A percentile compares a stretch with the other conserved stretches of the same genome.
Evolutionary conservation across 2,797 vertebrate species (phyloP).

Genomic region (Paedocypris micromegethes): DNA sequence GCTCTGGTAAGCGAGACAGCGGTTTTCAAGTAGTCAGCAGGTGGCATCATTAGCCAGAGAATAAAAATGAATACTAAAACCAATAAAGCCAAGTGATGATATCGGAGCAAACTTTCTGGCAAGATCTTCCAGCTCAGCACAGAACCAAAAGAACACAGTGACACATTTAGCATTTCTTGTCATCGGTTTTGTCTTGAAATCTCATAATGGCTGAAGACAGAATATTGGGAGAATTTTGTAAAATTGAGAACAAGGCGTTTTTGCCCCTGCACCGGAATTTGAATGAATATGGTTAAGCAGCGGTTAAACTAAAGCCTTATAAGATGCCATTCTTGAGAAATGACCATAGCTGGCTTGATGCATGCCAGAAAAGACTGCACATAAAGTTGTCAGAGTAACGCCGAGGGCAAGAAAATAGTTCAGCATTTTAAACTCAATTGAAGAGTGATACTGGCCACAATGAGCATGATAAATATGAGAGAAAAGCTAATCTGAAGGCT

Average conservation of each 20-base stretch:
- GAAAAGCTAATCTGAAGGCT: conserved; percentile 62
- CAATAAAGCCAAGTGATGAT: conserved; percentile 61
- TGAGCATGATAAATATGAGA: conserved; percentile 65
- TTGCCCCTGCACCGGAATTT: neutral
- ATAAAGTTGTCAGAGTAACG: conserved; percentile 67
- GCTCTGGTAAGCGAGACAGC: conserved; percentile 54
- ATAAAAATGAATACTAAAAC: conserved; percentile 73
- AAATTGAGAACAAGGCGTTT: neutral
- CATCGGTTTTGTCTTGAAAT: conserved; percentile 47
- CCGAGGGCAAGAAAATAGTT: conserved; percentile 61
- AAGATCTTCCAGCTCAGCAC: conserved; percentile 49
- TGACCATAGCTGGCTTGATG: neutral
- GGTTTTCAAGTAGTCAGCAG: conserved; percentile 78
- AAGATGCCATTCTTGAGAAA: conserved; percentile 2
- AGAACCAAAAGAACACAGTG: conserved; percentile 60
- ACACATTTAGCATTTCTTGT: conserved; percentile 66
- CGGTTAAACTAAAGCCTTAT: conserved; percentile 4
- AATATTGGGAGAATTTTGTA: neutral
- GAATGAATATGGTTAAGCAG: neutral
- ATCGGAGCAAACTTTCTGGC: conserved; percentile 62
- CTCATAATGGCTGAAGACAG: neutral
- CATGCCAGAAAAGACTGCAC: conserved; percentile 64
- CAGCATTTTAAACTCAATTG: conserved; percentile 59
- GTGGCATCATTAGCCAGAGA: conserved; percentile 80
- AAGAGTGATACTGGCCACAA: conserved; percentile 59